Conservation (phyloP, 2,888 invertebrate species). For the Oeneis ivallda region DNA sequence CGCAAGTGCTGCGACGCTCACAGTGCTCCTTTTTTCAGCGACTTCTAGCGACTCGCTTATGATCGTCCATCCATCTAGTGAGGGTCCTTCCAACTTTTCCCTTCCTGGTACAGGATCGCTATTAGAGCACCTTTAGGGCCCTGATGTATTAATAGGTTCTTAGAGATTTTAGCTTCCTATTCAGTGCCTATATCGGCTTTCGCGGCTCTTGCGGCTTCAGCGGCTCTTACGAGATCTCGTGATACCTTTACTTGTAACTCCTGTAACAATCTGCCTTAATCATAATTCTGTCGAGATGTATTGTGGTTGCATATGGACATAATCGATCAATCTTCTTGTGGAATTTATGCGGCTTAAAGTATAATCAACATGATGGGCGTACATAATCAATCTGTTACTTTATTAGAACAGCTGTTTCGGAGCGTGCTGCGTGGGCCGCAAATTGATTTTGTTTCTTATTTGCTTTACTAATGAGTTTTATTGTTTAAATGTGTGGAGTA, state of each 20-base stretch:
- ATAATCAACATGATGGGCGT: conserved; percentile 47
- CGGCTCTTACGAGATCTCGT: too few species aligned
- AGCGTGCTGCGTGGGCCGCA: conserved; percentile 35
- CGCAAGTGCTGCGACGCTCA: too few species aligned
- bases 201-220: too few species aligned
- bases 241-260: conserved; percentile 15
- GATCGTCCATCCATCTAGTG: too few species aligned
- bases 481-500: conserved; percentile 8
- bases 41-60: too few species aligned
- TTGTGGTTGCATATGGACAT: conserved; percentile 51
- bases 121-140: too few species aligned
- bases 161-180: too few species aligned
- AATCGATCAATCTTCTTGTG: conserved; percentile 66
- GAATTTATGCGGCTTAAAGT: conserved; percentile 49
- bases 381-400: conserved; percentile 50
- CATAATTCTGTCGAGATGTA: conserved; percentile 55
- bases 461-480: conserved; percentile 35
- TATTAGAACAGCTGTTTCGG: conserved; percentile 43
- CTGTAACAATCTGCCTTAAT: conserved; percentile 47
- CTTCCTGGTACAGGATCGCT: too few species aligned
- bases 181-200: too few species aligned
- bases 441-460: conserved; percentile 33
- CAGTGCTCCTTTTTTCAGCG: too few species aligned
- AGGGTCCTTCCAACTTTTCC: too few species aligned
- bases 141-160: too few species aligned